Evolutionary conservation across 2,888 invertebrate genomes (phyloP).

Genomic region (Belgica antarctica): DNA sequence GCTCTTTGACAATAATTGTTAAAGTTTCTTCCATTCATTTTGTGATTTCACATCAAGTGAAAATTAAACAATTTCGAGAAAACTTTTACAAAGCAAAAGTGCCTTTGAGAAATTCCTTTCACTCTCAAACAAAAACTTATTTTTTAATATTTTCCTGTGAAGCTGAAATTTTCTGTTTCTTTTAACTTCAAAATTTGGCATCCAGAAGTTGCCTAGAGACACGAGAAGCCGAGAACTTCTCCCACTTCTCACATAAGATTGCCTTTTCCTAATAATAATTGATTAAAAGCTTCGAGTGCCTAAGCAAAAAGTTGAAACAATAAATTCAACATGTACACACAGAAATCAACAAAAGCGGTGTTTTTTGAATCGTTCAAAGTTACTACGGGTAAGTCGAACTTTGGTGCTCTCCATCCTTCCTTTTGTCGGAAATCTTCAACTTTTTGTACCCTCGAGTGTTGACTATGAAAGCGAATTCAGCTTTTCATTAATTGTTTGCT

Average conservation of each 20-base stretch:
- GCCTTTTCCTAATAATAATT: constrained; percentile 22
- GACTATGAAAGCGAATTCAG: neutral
- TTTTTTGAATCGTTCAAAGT: constrained; percentile 27
- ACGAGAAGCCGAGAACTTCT: neutral
- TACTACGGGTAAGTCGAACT: constrained; percentile 32
- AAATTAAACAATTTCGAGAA: constrained; percentile 3
- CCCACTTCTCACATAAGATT: constrained; percentile 33
- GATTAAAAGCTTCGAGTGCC: constrained; percentile 39
- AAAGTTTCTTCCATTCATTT: neutral
- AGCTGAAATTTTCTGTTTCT: constrained; percentile 5
- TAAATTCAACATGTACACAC: constrained; percentile 18
- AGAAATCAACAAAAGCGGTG: neutral
- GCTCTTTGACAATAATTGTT: constrained; percentile 12
- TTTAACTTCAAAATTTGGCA: constrained; percentile 34
- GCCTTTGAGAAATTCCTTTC: constrained; percentile 4
- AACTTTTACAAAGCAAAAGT: constrained; percentile 14
- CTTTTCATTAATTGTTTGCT: neutral
- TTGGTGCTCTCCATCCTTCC: constrained; percentile 2
- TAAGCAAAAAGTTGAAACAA: constrained; percentile 7
- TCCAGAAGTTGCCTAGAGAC: constrained; percentile 39
- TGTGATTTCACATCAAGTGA: neutral
- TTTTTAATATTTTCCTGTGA: neutral
- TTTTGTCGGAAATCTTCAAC: neutral
- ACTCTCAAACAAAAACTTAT: constrained; percentile 6
- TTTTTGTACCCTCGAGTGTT: neutral